Evolutionary conservation across 2,888 invertebrate species (phyloP).

Genomic region (Temnothorax rugatulus): DNA sequence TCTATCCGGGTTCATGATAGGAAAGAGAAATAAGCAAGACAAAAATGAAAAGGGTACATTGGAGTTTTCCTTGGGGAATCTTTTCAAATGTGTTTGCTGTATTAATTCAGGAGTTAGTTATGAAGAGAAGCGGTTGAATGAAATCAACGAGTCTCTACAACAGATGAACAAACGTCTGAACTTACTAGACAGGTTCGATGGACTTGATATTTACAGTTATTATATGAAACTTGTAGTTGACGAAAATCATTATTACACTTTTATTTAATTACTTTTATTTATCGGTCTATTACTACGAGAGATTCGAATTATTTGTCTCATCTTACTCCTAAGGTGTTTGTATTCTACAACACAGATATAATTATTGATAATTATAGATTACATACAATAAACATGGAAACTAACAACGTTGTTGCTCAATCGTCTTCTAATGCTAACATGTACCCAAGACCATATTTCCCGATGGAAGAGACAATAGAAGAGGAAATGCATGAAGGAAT

Average conservation of each 20-base stretch:
- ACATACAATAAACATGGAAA: slow-evolving; percentile 18
- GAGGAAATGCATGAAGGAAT: slow-evolving; percentile 5
- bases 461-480: slow-evolving; percentile 13
- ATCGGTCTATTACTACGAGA: not conserved
- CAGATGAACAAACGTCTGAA: slow-evolving; percentile 86
- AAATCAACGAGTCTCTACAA: slow-evolving; percentile 85
- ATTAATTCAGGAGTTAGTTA: slow-evolving; percentile 86
- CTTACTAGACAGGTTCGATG: slow-evolving; percentile 84
- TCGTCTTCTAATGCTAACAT: slow-evolving; percentile 22
- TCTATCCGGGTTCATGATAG: not conserved
- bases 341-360: not conserved
- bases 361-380: slow-evolving; percentile 30
- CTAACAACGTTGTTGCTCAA: not conserved
- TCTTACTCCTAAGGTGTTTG: not conserved
- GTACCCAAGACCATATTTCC: slow-evolving; percentile 4
- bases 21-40: slow-evolving; percentile 8
- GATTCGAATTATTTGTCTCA: not conserved
- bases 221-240: not conserved
- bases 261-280: not conserved
- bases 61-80: slow-evolving; percentile 87
- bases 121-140: slow-evolving; percentile 85
- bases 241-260: not conserved
- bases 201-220: not conserved
- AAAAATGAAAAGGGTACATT: slow-evolving; percentile 83
- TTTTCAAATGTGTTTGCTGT: slow-evolving; percentile 88